phyloP scores from a whole-genome alignment of 2,113 vertebrate species.

The Saccopteryx leptura region DNA sequence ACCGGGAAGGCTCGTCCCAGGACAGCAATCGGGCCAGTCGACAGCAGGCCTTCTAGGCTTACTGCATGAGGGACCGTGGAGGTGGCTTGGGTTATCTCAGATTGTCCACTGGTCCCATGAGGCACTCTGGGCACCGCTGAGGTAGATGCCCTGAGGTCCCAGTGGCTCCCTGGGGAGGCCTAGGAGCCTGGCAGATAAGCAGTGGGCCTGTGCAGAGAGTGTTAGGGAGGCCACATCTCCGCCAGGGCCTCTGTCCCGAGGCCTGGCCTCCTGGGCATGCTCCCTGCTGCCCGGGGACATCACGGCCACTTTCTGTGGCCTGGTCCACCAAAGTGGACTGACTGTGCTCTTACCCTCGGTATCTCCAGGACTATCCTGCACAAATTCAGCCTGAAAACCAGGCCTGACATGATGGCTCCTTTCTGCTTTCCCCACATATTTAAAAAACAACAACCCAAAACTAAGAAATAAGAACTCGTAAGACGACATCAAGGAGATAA shows the following conservation, averaged over 20 bases:
- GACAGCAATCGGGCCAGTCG: rapidly evolving
- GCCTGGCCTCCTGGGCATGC: background rate
- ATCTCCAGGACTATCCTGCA: background rate
- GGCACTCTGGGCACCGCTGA: background rate
- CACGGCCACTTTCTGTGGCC: background rate
- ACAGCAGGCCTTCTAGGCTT: background rate
- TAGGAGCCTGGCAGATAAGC: background rate
- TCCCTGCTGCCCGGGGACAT: rapidly evolving
- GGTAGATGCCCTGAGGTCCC: background rate
- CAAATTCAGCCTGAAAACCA: background rate
- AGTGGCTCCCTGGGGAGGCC: background rate
- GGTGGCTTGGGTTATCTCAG: background rate
- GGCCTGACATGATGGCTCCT: background rate
- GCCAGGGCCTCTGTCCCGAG: background rate
- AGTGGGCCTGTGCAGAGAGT: background rate
- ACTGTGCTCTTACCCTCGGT: background rate
- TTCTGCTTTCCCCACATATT: too few relatives aligned
- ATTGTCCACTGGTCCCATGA: background rate
- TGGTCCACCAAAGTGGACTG: background rate
- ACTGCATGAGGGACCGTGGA: background rate
- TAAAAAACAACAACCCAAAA: background rate
- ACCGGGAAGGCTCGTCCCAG: background rate
- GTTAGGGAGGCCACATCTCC: too few relatives aligned
- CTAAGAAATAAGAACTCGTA: background rate
- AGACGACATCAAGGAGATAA: background rate